Percentiles rank a stretch among this genome's conserved stretches.
Evolutionary conservation across 1,140 invertebrate genomes (phyloP).

Genomic region (Halictus rubicundus): DNA sequence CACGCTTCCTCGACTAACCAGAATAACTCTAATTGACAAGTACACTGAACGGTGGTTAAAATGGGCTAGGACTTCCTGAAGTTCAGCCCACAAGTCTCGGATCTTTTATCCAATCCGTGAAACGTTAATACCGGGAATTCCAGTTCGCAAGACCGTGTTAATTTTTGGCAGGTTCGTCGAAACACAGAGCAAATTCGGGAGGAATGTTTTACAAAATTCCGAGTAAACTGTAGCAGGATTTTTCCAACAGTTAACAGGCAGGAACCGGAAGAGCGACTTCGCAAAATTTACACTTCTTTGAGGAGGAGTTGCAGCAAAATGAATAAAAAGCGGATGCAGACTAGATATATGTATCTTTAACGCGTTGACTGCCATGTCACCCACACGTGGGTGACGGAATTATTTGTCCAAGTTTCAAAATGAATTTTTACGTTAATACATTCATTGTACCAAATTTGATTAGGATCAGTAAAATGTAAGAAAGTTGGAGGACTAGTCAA

Average conservation of each 20-base stretch:
- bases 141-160: conserved; percentile 39
- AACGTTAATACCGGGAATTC: conserved; percentile 11
- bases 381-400: no score
- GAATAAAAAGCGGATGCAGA: no score
- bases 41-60: conserved; percentile 30
- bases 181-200: neutral
- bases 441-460: no score
- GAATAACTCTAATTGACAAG: conserved; percentile 51
- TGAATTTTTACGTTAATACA: no score
- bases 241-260: neutral
- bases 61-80: conserved; percentile 13
- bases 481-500: no score
- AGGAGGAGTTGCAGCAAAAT: no score
- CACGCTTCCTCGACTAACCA: conserved; percentile 16
- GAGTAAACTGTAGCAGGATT: neutral
- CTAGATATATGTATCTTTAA: no score
- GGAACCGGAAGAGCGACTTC: neutral
- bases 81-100: neutral
- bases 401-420: no score
- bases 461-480: no score
- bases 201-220: neutral
- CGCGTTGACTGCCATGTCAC: no score
- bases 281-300: neutral
- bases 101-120: conserved; percentile 30
- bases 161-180: conserved; percentile 26